A percentile compares a stretch with the other conserved stretches of the same genome.
These are phyloP conservation scores for Chitala chitala DNA, from an alignment of 2,113 vertebrate genomes.

Conservation along the genomic window DNA sequence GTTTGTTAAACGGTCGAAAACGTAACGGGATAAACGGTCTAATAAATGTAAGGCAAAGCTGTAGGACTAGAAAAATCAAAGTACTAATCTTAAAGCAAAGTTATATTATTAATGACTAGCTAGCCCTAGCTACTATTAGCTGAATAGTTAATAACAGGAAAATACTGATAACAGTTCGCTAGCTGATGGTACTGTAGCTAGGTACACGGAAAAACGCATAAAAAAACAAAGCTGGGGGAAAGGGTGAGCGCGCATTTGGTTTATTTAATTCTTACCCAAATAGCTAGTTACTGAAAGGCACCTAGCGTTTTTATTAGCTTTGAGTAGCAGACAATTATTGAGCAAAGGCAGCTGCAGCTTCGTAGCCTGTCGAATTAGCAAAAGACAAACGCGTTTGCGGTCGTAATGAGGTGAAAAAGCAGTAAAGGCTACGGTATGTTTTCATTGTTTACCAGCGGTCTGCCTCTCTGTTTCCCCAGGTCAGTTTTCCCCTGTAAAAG, in stretches of 20 bases:
- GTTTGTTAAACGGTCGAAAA: slow-evolving; percentile 6
- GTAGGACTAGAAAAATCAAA: slow-evolving; percentile 17
- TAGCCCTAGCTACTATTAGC: slow-evolving; percentile 33
- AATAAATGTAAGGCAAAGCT: not conserved
- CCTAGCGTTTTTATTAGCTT: not conserved
- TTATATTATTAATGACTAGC: slow-evolving; percentile 31
- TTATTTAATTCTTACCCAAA: slow-evolving; percentile 4
- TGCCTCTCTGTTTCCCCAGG: slow-evolving; percentile 2
- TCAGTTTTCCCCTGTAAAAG: slow-evolving; percentile 17
- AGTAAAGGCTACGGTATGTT: too few relatives aligned
- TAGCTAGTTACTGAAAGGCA: not conserved
- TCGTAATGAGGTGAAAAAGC: too few relatives aligned
- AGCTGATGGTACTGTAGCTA: slow-evolving; percentile 22
- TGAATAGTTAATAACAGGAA: slow-evolving; percentile 1
- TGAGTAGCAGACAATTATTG: too few relatives aligned
- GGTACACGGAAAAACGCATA: slow-evolving; percentile 11
- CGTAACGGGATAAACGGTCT: not conserved
- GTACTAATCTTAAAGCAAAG: slow-evolving; percentile 20
- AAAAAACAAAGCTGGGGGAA: not conserved
- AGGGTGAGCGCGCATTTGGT: slow-evolving; percentile 19
- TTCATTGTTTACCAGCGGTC: slow-evolving; percentile 21
- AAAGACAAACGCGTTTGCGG: too few relatives aligned
- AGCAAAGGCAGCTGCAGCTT: too few relatives aligned
- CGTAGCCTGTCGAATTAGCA: too few relatives aligned
- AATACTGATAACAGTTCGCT: not conserved